Evolutionary conservation across 2,113 vertebrate genomes (phyloP).

Genomic region (Balaenoptera acutorostrata): DNA sequence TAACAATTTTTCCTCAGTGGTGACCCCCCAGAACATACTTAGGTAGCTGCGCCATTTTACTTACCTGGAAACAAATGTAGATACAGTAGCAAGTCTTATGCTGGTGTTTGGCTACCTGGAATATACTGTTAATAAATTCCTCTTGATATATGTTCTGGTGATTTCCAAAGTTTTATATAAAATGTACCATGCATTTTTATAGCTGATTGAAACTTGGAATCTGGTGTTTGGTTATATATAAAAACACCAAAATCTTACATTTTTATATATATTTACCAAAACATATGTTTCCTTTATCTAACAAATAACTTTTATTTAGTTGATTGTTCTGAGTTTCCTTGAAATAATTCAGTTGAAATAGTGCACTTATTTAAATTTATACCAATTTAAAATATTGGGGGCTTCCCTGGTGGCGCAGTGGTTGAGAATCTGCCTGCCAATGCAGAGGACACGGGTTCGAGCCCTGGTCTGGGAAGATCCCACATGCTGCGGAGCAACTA

Average conservation of each 20-base stretch:
- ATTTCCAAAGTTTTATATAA: not conserved
- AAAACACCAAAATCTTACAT: not conserved
- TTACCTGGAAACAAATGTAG: not conserved
- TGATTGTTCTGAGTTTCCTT: not conserved
- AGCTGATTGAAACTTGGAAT: not conserved
- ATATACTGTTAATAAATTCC: not conserved
- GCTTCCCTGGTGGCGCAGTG: no score
- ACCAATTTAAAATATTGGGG: not conserved
- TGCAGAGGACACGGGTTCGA: no score
- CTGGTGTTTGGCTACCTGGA: not conserved
- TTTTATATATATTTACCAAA: not conserved
- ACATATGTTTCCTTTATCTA: not conserved
- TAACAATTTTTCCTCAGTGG: not conserved
- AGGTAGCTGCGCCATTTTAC: not conserved
- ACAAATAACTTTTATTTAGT: not conserved
- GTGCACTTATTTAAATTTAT: not conserved
- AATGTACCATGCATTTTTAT: not conserved
- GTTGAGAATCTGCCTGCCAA: no score
- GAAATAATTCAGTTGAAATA: not conserved
- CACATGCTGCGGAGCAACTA: no score
- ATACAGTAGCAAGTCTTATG: not conserved
- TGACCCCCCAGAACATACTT: not conserved
- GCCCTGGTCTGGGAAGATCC: no score
- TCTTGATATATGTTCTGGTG: not conserved
- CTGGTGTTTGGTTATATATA: not conserved